Conservation (phyloP, 2,888 invertebrate genomes). For the Erebia ligea region DNA sequence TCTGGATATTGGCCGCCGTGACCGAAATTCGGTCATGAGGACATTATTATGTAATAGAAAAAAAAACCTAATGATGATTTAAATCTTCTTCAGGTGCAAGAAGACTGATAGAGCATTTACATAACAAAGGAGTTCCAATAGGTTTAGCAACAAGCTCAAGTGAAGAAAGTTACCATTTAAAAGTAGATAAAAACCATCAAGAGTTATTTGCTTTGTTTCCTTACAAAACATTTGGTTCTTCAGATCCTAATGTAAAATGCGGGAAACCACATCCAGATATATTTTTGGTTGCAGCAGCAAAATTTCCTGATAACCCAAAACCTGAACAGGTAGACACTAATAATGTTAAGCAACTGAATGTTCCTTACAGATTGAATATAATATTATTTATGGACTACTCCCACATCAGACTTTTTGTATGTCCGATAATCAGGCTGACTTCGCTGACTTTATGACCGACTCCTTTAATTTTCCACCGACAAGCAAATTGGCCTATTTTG, state of each 20-base stretch:
- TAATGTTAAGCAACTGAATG: constrained; percentile 5
- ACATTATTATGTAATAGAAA: no score
- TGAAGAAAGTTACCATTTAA: constrained; percentile 87
- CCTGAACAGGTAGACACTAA: constrained; percentile 73
- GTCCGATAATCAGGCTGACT: no score
- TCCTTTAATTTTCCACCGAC: no score
- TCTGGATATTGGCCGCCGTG: no score
- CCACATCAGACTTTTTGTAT: no score
- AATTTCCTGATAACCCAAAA: constrained; percentile 86
- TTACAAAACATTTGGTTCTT: constrained; percentile 90
- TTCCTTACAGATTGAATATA: neutral
- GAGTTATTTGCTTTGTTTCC: constrained; percentile 86
- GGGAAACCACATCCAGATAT: constrained; percentile 96
- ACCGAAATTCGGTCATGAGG: no score
- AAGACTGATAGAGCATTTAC: constrained; percentile 88
- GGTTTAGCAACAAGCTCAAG: constrained; percentile 94
- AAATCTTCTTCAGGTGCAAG: constrained; percentile 86
- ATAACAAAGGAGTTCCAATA: constrained; percentile 88
- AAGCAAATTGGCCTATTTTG: no score
- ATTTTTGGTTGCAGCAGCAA: constrained; percentile 88
- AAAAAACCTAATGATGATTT: no score
- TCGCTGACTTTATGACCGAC: no score
- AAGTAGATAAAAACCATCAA: constrained; percentile 85
- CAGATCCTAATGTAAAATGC: constrained; percentile 91
- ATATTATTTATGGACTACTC: no score